phyloP scores from a whole-genome alignment of 2,888 invertebrate species.

The Hypolimnas misippus region DNA sequence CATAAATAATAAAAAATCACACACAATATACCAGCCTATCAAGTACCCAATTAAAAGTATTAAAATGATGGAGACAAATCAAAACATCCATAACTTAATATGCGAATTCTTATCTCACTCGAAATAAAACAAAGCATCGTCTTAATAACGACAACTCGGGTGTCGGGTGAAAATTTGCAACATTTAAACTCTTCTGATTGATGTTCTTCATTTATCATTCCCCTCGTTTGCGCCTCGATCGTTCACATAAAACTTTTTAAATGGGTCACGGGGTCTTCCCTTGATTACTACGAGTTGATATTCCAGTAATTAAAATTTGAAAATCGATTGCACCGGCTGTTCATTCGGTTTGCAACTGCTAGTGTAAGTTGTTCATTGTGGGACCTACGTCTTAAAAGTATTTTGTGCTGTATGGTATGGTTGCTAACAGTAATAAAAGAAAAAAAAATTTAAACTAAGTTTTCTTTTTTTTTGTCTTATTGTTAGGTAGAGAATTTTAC shows the following conservation, averaged over 20 bases:
- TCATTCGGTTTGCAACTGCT: slow-evolving; percentile 32
- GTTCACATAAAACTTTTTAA: slow-evolving; percentile 77
- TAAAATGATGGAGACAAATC: slow-evolving; percentile 1
- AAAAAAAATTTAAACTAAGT: too few relatives aligned
- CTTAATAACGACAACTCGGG: slow-evolving; percentile 60
- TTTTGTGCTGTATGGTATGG: too few relatives aligned
- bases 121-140: slow-evolving; percentile 59
- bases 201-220: slow-evolving; percentile 82
- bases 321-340: slow-evolving; percentile 60
- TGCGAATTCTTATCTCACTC: slow-evolving; percentile 39
- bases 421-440: too few relatives aligned
- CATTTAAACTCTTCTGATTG: slow-evolving; percentile 81
- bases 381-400: too few relatives aligned
- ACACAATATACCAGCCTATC: background rate
- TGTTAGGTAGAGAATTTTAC: too few relatives aligned
- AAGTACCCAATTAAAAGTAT: background rate
- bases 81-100: background rate
- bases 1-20: too few relatives aligned
- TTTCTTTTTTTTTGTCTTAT: too few relatives aligned
- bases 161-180: slow-evolving; percentile 76
- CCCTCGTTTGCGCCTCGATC: slow-evolving; percentile 67
- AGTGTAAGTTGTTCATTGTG: background rate
- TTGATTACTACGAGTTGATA: slow-evolving; percentile 64
- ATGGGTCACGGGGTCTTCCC: slow-evolving; percentile 79
- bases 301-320: slow-evolving; percentile 76